A percentile compares a stretch with the other conserved stretches of the same genome.
Evolutionary conservation across 2,888 invertebrate species (phyloP).

Genomic region (Drosophila pegasa): DNA sequence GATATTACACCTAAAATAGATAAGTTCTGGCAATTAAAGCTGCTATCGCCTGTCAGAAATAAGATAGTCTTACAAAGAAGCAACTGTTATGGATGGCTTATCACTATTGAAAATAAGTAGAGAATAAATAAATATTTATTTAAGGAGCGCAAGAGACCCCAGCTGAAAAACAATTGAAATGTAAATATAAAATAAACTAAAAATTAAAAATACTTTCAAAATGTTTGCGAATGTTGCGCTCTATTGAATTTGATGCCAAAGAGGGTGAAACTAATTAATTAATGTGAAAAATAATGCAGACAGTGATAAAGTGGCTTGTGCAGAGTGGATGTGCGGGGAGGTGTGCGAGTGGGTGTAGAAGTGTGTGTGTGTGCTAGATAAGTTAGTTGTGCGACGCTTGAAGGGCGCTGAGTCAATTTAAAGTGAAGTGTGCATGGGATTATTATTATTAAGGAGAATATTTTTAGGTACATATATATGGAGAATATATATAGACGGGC

Average conservation of each 20-base stretch:
- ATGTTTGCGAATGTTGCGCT: slow-evolving; percentile 16
- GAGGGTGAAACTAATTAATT: slow-evolving; percentile 36
- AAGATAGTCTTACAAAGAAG: neutral
- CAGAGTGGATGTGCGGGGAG: neutral
- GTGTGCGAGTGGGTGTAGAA: neutral
- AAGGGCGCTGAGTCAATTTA: slow-evolving; percentile 25
- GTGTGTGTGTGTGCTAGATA: neutral
- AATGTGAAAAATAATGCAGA: slow-evolving; percentile 27
- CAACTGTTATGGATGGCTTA: neutral
- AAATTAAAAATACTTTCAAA: slow-evolving; percentile 3
- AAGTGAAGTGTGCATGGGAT: slow-evolving; percentile 2
- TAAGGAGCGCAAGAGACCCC: neutral
- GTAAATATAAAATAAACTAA: neutral
- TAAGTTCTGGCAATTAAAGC: neutral
- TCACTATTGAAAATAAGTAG: neutral
- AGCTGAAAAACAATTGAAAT: neutral
- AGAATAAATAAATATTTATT: neutral
- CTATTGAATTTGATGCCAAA: slow-evolving; percentile 20
- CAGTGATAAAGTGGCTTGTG: slow-evolving; percentile 22
- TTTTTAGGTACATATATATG: neutral
- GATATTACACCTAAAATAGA: neutral
- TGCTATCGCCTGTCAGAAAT: neutral
- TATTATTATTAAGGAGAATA: slow-evolving; percentile 11
- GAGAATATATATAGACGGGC: slow-evolving; percentile 19
- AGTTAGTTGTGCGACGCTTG: slow-evolving; percentile 16